Conservation (phyloP, 2,113 vertebrate genomes). For the Deroptyus accipitrinus region DNA sequence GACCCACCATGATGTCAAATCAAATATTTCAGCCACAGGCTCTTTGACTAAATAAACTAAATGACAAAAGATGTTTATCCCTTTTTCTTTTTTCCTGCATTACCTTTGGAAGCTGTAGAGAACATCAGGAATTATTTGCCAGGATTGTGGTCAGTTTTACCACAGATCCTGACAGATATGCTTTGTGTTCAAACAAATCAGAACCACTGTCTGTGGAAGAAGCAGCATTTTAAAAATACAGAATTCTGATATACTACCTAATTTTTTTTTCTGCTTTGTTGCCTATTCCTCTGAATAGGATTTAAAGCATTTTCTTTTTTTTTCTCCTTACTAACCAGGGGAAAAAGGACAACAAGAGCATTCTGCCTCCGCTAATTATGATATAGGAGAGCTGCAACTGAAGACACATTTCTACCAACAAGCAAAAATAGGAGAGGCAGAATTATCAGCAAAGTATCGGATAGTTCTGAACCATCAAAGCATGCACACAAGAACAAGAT, state of each 20-base stretch:
- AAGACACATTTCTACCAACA: neutral
- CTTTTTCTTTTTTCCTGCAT: neutral
- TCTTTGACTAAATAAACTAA: neutral
- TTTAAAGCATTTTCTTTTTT: neutral
- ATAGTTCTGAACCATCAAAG: neutral
- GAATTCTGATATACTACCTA: neutral
- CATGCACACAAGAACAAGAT: neutral
- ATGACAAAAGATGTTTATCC: neutral
- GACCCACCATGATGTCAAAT: rapidly evolving
- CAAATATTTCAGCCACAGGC: neutral
- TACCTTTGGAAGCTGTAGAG: neutral
- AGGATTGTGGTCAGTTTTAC: neutral
- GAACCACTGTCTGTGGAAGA: neutral
- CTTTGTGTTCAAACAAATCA: neutral
- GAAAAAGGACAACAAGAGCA: neutral
- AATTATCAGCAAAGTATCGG: neutral
- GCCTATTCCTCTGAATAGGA: neutral
- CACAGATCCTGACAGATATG: neutral
- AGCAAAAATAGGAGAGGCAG: neutral
- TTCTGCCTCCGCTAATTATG: neutral
- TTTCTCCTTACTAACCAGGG: neutral
- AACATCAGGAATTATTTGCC: neutral
- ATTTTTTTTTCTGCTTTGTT: neutral
- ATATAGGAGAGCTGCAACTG: neutral
- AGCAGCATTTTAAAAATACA: neutral